phyloP scores from a whole-genome alignment of 2,888 invertebrate species.

The Octonoba sinensis region DNA sequence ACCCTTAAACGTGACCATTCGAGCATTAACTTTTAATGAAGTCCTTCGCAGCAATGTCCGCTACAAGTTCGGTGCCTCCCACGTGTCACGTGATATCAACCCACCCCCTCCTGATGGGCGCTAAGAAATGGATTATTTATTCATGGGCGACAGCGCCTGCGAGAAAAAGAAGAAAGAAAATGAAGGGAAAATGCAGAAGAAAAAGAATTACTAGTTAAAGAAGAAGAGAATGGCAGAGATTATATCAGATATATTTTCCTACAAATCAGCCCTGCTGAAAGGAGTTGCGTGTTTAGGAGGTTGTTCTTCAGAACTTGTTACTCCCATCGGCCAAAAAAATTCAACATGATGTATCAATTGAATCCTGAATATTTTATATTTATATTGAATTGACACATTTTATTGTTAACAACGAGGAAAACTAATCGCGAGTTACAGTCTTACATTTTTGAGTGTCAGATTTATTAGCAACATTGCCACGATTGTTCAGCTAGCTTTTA shows the following conservation, averaged over 20 bases:
- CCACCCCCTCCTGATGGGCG: conserved; percentile 9
- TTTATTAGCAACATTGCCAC: too few relatives aligned
- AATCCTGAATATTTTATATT: too few relatives aligned
- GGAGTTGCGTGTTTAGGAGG: conserved; percentile 19
- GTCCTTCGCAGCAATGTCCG: conserved; percentile 16
- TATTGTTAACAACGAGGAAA: too few relatives aligned
- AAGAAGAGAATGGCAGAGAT: conserved; percentile 15
- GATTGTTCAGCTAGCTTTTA: too few relatives aligned
- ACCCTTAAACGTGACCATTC: conserved; percentile 1
- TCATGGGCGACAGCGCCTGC: conserved; percentile 24
- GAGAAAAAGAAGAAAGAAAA: not conserved
- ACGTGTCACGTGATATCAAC: conserved; percentile 45
- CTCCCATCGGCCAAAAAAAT: not conserved
- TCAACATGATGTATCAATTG: too few relatives aligned
- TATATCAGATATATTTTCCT: too few relatives aligned
- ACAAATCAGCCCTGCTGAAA: conserved; percentile 15
- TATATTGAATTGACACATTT: too few relatives aligned
- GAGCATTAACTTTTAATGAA: conserved; percentile 45
- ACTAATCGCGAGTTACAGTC: too few relatives aligned
- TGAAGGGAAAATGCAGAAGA: conserved; percentile 7
- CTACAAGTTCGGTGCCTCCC: conserved; percentile 36
- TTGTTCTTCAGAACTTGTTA: not conserved
- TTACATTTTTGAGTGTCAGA: too few relatives aligned
- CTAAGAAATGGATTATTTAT: conserved; percentile 52
- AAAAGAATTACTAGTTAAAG: not conserved